Evolutionary conservation across 23 tunicate genomes (phyloP), one percentile per base, ranked within the genome.

Genomic region (Oikopleura dioica): DNA sequence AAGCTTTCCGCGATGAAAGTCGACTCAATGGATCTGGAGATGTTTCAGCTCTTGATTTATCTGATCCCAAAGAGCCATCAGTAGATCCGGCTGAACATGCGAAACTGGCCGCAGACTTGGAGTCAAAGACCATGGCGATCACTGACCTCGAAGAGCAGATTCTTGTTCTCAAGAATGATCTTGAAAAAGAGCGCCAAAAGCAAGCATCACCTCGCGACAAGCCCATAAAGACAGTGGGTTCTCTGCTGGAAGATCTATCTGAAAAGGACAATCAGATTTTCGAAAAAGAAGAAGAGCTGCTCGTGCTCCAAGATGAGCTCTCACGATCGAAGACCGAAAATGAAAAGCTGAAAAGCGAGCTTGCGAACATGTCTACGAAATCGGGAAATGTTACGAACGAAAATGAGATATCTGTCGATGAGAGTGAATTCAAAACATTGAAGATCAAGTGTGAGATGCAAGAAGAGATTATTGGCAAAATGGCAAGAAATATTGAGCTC

Each of bases 211-310:
- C 72, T 63, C 29, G 72, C 4, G 72, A 63, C 33, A 63, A 63
- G 33, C 26, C 72, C 5, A 63, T 12, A 63, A 63, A 63, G 26
- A 12, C 72, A 4, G 72, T 63, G 33, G 30, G 26, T 31, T 63
- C 72, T 5, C 72, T 63, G 29, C 72, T 63, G 4, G 72, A 63
- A 28, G 72, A 63, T 28, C 33, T 63, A 2, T 63, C 72, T 2
- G 72, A 63, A 63, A 23, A 31, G 29, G 72, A 63, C 16, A 63
- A 63, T 63, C 72, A 63, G 26, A 63, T 63, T 28, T 63, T 63
- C 26, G 72, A 63, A 63, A 63, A 63, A 28, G 72, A 63, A 31
- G 72, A 63, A 31, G 30, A 63, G 26, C 16, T 63, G 2, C 26
- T 63, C 72, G 26, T 12, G 26, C 16, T 63, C 2, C 72, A 63